A percentile compares a stretch with the other conserved stretches of the same genome.
These are phyloP conservation scores for Loripinus fragilis DNA, from an alignment of 2,888 invertebrate genomes.

Conservation along the genomic window DNA sequence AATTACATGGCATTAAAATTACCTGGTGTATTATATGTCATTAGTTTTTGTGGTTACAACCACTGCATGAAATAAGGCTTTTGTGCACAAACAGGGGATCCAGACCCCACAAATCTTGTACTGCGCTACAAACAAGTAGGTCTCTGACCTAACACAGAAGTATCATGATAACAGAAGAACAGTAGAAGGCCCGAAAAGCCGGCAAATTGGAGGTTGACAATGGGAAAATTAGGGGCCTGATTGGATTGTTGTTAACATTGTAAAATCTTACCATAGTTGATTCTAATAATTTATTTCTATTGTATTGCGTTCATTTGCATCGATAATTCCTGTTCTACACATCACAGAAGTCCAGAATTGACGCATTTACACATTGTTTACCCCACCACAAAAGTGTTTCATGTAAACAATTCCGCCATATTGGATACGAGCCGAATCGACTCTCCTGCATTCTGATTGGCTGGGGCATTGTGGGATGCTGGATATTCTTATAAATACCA, in stretches of 20 bases:
- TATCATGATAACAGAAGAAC: not conserved
- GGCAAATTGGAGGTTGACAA: not conserved
- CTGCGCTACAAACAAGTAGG: not conserved
- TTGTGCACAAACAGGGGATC: not conserved
- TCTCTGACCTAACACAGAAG: not conserved
- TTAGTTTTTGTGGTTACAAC: not conserved
- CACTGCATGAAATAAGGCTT: not conserved
- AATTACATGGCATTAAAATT: no score
- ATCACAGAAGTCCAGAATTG: not conserved
- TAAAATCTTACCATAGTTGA: not conserved
- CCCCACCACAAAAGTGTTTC: not conserved
- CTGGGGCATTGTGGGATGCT: not conserved
- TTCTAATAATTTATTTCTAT: not conserved
- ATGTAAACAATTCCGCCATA: not conserved
- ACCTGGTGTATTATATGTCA: constrained; percentile 10
- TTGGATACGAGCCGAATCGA: not conserved
- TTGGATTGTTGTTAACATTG: not conserved
- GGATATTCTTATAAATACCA: not conserved
- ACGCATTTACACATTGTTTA: not conserved
- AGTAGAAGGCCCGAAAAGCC: not conserved
- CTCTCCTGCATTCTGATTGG: not conserved
- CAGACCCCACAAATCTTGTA: not conserved
- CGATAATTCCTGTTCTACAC: not conserved
- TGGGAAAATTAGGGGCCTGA: not conserved
- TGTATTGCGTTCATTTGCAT: not conserved